These are phyloP conservation scores for Syritta pipiens DNA, from an alignment of 2,888 invertebrate genomes.

Conservation along the genomic window DNA sequence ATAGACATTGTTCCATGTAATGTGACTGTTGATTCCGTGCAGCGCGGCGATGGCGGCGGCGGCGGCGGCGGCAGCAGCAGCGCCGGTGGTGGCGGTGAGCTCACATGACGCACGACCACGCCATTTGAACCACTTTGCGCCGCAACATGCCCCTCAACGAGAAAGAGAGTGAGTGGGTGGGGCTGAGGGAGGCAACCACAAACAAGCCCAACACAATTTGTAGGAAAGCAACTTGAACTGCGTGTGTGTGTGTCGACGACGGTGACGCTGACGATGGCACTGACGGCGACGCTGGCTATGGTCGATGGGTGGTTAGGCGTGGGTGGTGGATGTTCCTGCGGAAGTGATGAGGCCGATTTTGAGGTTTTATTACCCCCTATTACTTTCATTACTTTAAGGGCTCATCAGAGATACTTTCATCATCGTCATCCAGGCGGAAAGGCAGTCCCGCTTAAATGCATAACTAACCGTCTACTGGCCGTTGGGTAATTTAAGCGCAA, in stretches of 20 bases:
- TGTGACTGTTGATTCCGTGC: constrained; percentile 56
- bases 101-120: constrained; percentile 60
- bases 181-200: no score
- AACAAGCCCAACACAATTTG: constrained; percentile 60
- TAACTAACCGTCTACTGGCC: constrained; percentile 48
- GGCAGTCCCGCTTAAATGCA: constrained; percentile 33
- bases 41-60: neutral
- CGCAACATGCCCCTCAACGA: constrained; percentile 45
- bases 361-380: constrained; percentile 64
- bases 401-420: constrained; percentile 63
- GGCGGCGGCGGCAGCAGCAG: constrained; percentile 8
- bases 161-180: constrained; percentile 13
- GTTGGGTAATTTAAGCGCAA: constrained; percentile 52
- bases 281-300: constrained; percentile 5
- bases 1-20: constrained; percentile 67
- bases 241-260: constrained; percentile 22
- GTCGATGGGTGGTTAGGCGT: no score
- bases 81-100: constrained; percentile 13
- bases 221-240: constrained; percentile 59
- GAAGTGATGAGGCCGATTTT: constrained; percentile 59
- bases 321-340: no score
- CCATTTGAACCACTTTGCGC: constrained; percentile 60
- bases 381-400: constrained; percentile 66
- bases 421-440: constrained; percentile 33
- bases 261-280: neutral